Percentiles rank a stretch among this genome's conserved stretches.
Evolutionary conservation across 2,888 invertebrate genomes (phyloP).

Genomic region (Leptopilina syphax): DNA sequence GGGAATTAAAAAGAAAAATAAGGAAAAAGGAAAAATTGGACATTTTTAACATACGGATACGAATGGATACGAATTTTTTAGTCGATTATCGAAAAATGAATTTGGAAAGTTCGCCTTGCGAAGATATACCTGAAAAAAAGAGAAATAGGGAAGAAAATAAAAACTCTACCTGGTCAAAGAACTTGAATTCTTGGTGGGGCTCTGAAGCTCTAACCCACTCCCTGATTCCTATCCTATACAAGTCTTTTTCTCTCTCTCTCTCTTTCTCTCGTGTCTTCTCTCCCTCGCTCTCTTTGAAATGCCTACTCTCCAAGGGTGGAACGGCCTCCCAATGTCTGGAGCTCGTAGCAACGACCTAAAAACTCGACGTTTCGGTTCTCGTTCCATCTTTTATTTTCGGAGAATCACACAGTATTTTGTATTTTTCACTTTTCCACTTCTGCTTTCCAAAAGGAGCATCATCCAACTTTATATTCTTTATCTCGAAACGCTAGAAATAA

Average conservation of each 20-base stretch:
- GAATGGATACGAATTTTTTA: neutral
- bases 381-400: conserved; percentile 45
- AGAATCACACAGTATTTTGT: conserved; percentile 33
- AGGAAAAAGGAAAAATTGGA: too few species aligned
- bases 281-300: conserved; percentile 22
- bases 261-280: neutral
- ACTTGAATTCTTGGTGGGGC: conserved; percentile 37
- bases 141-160: neutral
- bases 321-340: conserved; percentile 47
- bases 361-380: conserved; percentile 59
- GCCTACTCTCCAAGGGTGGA: conserved; percentile 53
- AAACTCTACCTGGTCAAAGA: conserved; percentile 31
- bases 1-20: too few species aligned
- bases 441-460: conserved; percentile 12
- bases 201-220: conserved; percentile 30
- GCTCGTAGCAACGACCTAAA: conserved; percentile 59
- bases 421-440: conserved; percentile 23
- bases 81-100: neutral
- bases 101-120: conserved; percentile 8
- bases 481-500: neutral
- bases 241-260: conserved; percentile 40
- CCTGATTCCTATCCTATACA: conserved; percentile 54
- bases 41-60: neutral
- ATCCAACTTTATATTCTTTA: neutral
- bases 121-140: neutral